Base-by-base conservation (phyloP, 2,888 invertebrate genomes). In the Nomada fucata region DNA sequence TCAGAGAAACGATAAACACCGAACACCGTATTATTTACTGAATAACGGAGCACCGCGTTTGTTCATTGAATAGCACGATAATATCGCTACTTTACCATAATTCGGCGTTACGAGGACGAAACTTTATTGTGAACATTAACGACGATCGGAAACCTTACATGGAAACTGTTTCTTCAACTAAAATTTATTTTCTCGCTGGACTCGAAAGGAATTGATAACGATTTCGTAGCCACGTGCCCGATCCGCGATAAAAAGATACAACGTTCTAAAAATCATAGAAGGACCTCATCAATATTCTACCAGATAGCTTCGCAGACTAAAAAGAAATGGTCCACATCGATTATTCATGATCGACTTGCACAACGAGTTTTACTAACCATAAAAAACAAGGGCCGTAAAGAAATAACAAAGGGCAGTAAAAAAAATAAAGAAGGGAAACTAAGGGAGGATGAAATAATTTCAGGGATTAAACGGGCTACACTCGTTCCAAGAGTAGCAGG, bases 71-170 rank as follows among this genome's bases (percentile, higher is more conserved):
- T 60, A 63, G 29, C 9, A 55, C 57, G 63, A 57, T 63, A 60
- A 53, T 23, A 42, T 76, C 76, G 60, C 13, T 59, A 10, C 52
- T 76, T 65, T 61, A 59, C 65, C 29, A 13, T 44, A 47, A 59
- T 55, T 60, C 65, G 65, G 76, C 60, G 59, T 59, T 52, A 52
- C 59, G 50, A 0, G 10, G 57, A 73, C 23, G 50, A 52, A 69
- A 64, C 59, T 26, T 67, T 67, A 76, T 76, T 72, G 57, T 59
- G 59, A 47, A 64, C 60, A 70, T 64, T 72, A 69, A 75, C 77
- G 78, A 85, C 69, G 42, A 15, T 36, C 59, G 50, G 70, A 47
- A 65, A 65, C 60, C 60, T 36, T 60, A 9, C 23, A 20, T 23
- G 55, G 57, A 44, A 47, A 63, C 36, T 29, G n/a, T 71, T 23